Evolutionary conservation across 2,888 invertebrate species (phyloP).

Genomic region (Ornithoptera alexandrae): DNA sequence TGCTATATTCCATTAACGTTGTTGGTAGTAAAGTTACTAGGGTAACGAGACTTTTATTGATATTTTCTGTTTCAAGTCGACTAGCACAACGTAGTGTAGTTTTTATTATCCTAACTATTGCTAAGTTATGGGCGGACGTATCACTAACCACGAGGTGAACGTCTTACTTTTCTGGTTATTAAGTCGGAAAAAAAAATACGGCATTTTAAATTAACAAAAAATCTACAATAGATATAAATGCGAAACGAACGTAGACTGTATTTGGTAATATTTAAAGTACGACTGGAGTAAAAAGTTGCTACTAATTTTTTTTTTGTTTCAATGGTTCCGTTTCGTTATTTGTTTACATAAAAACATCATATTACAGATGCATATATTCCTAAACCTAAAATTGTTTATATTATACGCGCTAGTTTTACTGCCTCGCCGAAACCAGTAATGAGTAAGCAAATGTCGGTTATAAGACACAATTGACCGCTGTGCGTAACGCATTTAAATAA

Average conservation of each 20-base stretch:
- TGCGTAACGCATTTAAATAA: constrained; percentile 19
- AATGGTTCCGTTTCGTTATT: constrained; percentile 10
- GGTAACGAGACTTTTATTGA: no score
- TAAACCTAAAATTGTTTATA: constrained; percentile 17
- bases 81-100: no score
- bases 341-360: constrained; percentile 19
- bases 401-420: constrained; percentile 20
- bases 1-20: no score
- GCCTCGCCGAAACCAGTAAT: constrained; percentile 17
- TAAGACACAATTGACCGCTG: constrained; percentile 14
- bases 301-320: not conserved
- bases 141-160: no score
- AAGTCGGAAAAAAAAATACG: no score
- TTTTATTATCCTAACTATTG: no score
- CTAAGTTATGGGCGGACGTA: no score
- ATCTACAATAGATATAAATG: not conserved
- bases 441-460: constrained; percentile 11
- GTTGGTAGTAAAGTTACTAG: no score
- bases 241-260: not conserved
- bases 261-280: not conserved
- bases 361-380: constrained; percentile 19
- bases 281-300: not conserved
- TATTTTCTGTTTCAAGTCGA: no score
- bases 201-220: not conserved
- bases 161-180: no score